phyloP scores from a whole-genome alignment of 2,797 vertebrate genomes.

The Tinamus major region DNA sequence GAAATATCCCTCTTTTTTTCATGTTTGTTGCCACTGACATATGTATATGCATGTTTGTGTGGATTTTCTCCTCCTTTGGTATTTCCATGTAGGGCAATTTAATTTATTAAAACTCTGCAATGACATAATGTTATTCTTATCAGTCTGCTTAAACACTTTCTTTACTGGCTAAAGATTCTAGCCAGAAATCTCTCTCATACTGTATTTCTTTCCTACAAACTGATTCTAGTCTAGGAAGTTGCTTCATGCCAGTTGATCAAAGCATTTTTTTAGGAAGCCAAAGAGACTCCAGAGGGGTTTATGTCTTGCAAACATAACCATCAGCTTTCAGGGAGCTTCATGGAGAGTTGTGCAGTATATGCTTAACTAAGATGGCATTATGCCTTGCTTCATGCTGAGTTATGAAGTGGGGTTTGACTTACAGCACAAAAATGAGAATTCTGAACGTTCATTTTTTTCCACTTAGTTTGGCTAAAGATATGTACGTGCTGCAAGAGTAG shows the following conservation, averaged over 20 bases:
- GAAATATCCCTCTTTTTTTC: neutral
- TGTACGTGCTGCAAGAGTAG: neutral
- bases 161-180: neutral
- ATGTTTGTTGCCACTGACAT: neutral
- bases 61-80: neutral
- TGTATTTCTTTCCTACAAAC: neutral
- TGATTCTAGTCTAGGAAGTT: neutral
- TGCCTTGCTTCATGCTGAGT: neutral
- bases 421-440: neutral
- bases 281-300: neutral
- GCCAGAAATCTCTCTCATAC: neutral
- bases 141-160: neutral
- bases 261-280: neutral
- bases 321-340: neutral
- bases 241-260: neutral
- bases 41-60: neutral
- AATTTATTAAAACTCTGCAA: neutral
- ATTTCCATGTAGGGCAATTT: neutral
- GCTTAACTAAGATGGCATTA: neutral
- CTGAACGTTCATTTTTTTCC: neutral
- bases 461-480: neutral
- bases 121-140: neutral
- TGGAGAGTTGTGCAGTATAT: neutral
- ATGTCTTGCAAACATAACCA: neutral
- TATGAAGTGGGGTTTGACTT: neutral